Percentiles rank a stretch among this genome's conserved stretches.
These are phyloP conservation scores for Rousettus madagascariensis DNA, from an alignment of 2,797 vertebrate genomes.

Conservation along the genomic window DNA sequence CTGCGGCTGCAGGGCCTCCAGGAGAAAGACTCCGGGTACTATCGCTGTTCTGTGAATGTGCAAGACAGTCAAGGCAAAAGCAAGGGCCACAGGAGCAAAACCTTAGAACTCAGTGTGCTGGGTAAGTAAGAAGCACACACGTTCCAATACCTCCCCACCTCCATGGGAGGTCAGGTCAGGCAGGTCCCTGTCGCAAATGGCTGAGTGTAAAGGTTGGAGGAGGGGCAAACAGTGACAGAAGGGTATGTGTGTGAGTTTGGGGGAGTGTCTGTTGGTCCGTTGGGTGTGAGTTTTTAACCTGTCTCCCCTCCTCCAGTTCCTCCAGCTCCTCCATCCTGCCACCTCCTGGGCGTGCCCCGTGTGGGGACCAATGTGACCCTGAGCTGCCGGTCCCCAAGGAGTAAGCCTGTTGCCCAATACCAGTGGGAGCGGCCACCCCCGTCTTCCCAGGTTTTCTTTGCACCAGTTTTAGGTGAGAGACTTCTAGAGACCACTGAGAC, in stretches of 20 bases:
- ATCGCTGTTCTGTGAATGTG: constrained; percentile 88
- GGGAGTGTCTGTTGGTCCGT: background rate
- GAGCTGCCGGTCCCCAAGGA: constrained; percentile 88
- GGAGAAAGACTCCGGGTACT: constrained; percentile 91
- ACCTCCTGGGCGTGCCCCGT: constrained; percentile 80
- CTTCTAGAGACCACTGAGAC: background rate
- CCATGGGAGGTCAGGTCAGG: background rate
- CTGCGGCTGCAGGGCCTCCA: constrained; percentile 91
- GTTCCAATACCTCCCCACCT: too few relatives aligned
- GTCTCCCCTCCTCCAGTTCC: constrained; percentile 84
- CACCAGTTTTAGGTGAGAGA: constrained; percentile 44
- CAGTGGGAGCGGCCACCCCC: constrained; percentile 86
- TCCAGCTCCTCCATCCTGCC: constrained; percentile 86
- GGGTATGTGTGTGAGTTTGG: background rate
- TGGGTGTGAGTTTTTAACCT: background rate
- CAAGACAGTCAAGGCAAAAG: background rate
- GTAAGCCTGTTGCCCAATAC: constrained; percentile 88
- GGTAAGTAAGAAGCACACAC: constrained; percentile 59
- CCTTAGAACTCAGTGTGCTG: constrained; percentile 79
- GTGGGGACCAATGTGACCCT: constrained; percentile 89
- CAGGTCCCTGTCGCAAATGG: background rate
- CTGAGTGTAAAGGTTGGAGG: background rate
- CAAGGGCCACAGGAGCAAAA: constrained; percentile 37
- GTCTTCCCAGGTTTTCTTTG: constrained; percentile 41
- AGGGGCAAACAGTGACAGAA: too few relatives aligned